Conservation (phyloP, 1,140 invertebrate genomes). For the Drosophila rhopaloa region DNA sequence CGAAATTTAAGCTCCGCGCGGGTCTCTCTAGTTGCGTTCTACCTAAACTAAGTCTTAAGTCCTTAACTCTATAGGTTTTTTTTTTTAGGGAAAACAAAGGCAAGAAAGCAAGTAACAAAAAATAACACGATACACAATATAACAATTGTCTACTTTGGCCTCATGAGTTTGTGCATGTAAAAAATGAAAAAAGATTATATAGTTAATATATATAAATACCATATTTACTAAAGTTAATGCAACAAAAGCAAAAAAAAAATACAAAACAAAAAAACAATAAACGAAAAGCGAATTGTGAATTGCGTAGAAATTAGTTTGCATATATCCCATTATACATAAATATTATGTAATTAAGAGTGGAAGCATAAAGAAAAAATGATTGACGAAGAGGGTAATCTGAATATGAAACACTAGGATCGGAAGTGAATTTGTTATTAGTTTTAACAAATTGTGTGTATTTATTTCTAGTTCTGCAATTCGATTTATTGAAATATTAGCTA, state of each 20-base stretch:
- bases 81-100: slow-evolving; percentile 34
- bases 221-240: slow-evolving; percentile 42
- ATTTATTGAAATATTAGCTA: no score
- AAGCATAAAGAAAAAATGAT: background rate
- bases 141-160: slow-evolving; percentile 60
- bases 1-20: slow-evolving; percentile 6
- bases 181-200: slow-evolving; percentile 61
- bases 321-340: slow-evolving; percentile 8
- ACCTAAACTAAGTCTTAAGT: slow-evolving; percentile 45
- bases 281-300: slow-evolving; percentile 72
- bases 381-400: background rate
- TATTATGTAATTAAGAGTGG: slow-evolving; percentile 29
- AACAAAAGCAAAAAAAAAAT: slow-evolving; percentile 4
- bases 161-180: slow-evolving; percentile 80
- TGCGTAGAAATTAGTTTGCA: slow-evolving; percentile 59
- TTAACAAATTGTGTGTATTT: slow-evolving; percentile 32
- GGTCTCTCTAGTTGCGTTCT: slow-evolving; percentile 46
- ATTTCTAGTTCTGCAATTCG: no score
- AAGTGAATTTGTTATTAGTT: slow-evolving; percentile 62
- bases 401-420: slow-evolving; percentile 4
- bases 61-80: slow-evolving; percentile 27
- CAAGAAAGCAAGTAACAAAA: slow-evolving; percentile 13
- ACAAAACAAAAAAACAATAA: slow-evolving; percentile 18
- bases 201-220: slow-evolving; percentile 52
- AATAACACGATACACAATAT: slow-evolving; percentile 24